Evolutionary conservation across 2,113 vertebrate genomes (phyloP).

Genomic region (human (Homo sapiens)): GRCh38 chr3:134060501-134061000

Average conservation of each 20-base stretch:
- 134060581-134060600: not conserved
- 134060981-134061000: not conserved
- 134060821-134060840: slow-evolving; percentile 35
- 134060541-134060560: not conserved
- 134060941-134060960: not conserved
- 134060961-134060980: not conserved
- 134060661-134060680: not conserved
- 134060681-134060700: not conserved
- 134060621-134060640: not conserved
- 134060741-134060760: not conserved
- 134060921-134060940: not conserved
- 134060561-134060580: not conserved
- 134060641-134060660: not conserved
- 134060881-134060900: not conserved
- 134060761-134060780: slow-evolving; percentile 20
- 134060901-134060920: not conserved
- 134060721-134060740: not conserved
- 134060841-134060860: not conserved
- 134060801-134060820: not conserved
- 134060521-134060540: not conserved
- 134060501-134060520: not conserved
- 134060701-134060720: not conserved
- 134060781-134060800: not conserved
- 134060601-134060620: not conserved
- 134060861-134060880: not conserved